These are phyloP conservation scores for Tiliqua scincoides DNA, from an alignment of 2,113 vertebrate species.

Conservation along the genomic window DNA sequence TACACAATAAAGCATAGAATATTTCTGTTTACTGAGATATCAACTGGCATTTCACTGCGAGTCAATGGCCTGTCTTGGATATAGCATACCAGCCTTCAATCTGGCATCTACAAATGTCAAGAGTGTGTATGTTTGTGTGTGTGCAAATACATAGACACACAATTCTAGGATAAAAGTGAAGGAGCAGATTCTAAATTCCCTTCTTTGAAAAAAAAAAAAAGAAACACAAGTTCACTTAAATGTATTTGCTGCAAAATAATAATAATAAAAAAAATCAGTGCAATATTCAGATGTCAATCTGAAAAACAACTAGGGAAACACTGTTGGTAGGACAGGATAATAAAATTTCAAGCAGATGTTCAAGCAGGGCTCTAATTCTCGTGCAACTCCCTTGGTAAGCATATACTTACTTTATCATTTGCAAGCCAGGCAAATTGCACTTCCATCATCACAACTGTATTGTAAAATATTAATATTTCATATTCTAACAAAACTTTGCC, in stretches of 20 bases:
- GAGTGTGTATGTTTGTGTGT: constrained; percentile 63
- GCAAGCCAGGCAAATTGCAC: constrained; percentile 80
- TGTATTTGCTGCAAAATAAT: constrained; percentile 70
- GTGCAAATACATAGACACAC: neutral
- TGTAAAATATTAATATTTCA: constrained; percentile 87
- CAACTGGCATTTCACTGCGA: constrained; percentile 87
- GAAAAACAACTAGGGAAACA: constrained; percentile 75
- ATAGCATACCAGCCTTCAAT: constrained; percentile 86
- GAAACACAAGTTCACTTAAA: constrained; percentile 81
- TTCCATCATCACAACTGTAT: constrained; percentile 84
- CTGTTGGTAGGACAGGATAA: constrained; percentile 81
- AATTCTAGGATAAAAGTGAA: constrained; percentile 71
- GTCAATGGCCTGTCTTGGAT: constrained; percentile 84
- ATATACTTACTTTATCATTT: constrained; percentile 87
- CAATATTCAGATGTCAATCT: constrained; percentile 86
- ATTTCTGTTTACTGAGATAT: constrained; percentile 94
- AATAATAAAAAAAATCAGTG: constrained; percentile 66
- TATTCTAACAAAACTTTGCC: constrained; percentile 80
- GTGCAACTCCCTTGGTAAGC: constrained; percentile 82
- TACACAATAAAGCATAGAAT: constrained; percentile 89
- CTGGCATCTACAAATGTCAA: constrained; percentile 93
- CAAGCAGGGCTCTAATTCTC: constrained; percentile 81
- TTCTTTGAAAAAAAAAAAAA: too few species aligned
- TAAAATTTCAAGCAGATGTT: constrained; percentile 86
- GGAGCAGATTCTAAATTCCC: constrained; percentile 73